Percentiles rank a stretch among this genome's conserved stretches.
Conservation (phyloP, 1,140 invertebrate species). For the Drusus annulatus region DNA sequence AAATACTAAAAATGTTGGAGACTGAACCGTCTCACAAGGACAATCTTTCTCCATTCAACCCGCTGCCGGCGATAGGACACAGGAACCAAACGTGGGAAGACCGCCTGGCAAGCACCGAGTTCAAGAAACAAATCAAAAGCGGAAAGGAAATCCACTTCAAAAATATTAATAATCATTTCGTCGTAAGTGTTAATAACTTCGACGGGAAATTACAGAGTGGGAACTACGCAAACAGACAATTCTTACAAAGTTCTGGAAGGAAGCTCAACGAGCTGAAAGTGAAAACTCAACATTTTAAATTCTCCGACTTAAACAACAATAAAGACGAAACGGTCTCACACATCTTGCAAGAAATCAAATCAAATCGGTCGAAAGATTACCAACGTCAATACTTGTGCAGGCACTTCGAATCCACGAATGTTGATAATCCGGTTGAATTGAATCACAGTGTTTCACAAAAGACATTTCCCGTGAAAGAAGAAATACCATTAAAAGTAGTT, state of each 20-base stretch:
- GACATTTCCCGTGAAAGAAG: neutral
- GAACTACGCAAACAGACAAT: neutral
- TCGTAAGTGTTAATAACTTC: slow-evolving; percentile 32
- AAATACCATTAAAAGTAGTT: neutral
- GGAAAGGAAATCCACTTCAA: slow-evolving; percentile 60
- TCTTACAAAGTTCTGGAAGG: slow-evolving; percentile 3
- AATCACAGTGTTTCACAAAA: slow-evolving; percentile 2
- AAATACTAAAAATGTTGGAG: slow-evolving; percentile 64
- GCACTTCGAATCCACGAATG: slow-evolving; percentile 10
- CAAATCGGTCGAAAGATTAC: slow-evolving; percentile 21
- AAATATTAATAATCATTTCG: slow-evolving; percentile 44
- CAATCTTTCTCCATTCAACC: slow-evolving; percentile 66
- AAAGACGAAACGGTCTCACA: slow-evolving; percentile 22
- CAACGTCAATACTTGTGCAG: slow-evolving; percentile 1
- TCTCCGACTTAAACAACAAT: slow-evolving; percentile 18
- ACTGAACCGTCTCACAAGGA: slow-evolving; percentile 65
- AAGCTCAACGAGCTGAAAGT: slow-evolving; percentile 48
- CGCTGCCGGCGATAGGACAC: slow-evolving; percentile 68
- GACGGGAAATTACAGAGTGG: slow-evolving; percentile 23
- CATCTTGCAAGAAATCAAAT: slow-evolving; percentile 28
- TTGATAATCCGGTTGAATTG: neutral
- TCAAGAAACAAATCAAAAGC: slow-evolving; percentile 62
- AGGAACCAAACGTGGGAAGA: slow-evolving; percentile 58
- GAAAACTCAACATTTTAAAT: slow-evolving; percentile 41
- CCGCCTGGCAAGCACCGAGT: slow-evolving; percentile 36